Evolutionary conservation across 1,140 invertebrate species (phyloP).

Genomic region (Oncopodura yosiiana): DNA sequence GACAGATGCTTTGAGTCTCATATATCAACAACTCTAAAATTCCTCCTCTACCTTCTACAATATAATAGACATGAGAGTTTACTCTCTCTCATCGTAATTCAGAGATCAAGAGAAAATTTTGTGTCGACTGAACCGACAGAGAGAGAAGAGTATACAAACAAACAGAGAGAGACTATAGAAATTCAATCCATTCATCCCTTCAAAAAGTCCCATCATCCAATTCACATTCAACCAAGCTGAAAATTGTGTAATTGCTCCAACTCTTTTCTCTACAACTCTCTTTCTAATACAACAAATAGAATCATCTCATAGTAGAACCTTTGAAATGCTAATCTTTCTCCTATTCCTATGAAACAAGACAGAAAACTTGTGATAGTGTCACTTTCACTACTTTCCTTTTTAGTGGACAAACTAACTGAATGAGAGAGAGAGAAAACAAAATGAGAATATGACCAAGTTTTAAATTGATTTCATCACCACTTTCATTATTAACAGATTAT

Average conservation of each 20-base stretch:
- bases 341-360: not conserved
- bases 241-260: conserved; percentile 20
- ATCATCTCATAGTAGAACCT: not conserved
- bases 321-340: not conserved
- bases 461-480: too few relatives aligned
- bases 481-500: too few relatives aligned
- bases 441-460: not conserved
- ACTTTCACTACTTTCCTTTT: too few relatives aligned
- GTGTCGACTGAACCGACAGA: not conserved
- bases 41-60: too few relatives aligned
- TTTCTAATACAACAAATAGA: not conserved
- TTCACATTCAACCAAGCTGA: conserved; percentile 11
- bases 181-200: not conserved
- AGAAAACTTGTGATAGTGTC: conserved; percentile 7
- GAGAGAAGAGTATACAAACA: not conserved
- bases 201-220: conserved; percentile 8
- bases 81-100: not conserved
- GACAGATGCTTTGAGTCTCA: too few relatives aligned
- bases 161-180: too few relatives aligned
- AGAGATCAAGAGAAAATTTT: not conserved
- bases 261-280: conserved; percentile 7
- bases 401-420: too few relatives aligned
- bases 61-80: too few relatives aligned
- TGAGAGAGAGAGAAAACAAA: conserved; percentile 3
- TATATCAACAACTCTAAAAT: too few relatives aligned